phyloP scores from a whole-genome alignment of 2,888 invertebrate species.

The Microctonus brassicae region DNA sequence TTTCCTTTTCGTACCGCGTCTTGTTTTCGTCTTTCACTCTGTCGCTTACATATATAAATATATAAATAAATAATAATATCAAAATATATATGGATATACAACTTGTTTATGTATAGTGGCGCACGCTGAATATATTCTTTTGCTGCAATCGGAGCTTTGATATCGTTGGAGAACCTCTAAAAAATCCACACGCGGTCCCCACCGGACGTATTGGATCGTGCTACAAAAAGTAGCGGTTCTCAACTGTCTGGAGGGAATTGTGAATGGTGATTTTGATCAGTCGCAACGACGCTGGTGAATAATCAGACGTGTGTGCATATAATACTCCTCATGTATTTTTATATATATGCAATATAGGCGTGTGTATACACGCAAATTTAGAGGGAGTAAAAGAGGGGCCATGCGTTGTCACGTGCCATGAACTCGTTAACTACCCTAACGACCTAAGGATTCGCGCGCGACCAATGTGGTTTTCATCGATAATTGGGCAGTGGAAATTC shows the following conservation, averaged over 20 bases:
- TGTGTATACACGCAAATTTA: not conserved
- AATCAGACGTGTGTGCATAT: conserved; percentile 43
- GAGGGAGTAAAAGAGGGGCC: conserved; percentile 35
- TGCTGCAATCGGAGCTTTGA: not conserved
- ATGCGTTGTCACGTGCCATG: conserved; percentile 62
- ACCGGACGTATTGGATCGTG: conserved; percentile 56
- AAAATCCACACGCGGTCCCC: conserved; percentile 49
- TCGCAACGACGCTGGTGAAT: conserved; percentile 38
- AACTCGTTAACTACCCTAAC: conserved; percentile 66
- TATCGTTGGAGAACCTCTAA: conserved; percentile 39
- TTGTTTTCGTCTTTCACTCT: conserved; percentile 14
- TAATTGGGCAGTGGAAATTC: conserved; percentile 57
- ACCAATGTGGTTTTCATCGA: conserved; percentile 59
- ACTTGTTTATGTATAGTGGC: conserved; percentile 2
- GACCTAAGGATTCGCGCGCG: conserved; percentile 62
- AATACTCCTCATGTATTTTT: not conserved
- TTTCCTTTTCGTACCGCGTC: not conserved
- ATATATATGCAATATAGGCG: not conserved
- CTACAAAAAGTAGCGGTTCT: conserved; percentile 55
- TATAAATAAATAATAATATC: too few relatives aligned
- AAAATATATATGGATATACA: too few relatives aligned
- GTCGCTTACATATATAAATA: not conserved
- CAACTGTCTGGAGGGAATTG: conserved; percentile 46
- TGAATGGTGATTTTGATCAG: conserved; percentile 32
- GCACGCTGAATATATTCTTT: not conserved